Base-by-base conservation (phyloP, 2,797 vertebrate genomes). In the Capromys pilorides region DNA sequence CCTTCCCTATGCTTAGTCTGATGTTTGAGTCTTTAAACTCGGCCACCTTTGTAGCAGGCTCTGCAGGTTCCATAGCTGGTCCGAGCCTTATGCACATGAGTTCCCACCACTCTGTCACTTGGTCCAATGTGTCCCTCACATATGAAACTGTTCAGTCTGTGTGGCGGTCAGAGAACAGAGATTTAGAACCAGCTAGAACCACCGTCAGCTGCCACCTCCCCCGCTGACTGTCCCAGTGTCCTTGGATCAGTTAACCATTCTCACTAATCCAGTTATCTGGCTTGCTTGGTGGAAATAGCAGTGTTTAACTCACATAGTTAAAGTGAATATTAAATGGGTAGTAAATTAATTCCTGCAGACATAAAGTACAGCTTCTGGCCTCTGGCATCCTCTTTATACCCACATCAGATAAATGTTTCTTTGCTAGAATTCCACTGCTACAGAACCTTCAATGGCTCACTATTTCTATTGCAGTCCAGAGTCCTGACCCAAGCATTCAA, bases 381-480 rank as follows among this genome's bases (percentile, higher is more conserved):
- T 94, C 61, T 57, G 45, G 54, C 61, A 31, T 33, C 24, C 79
- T 95, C 85, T 88, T 24, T 2, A 78, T 41, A 80, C 19, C 66
- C 33, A 73, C 71, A 91, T 78, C 54, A 82, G 57, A 75, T 81
- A 69, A 80, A 36, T n/a, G 45, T 71, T 73, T 91, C 62, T 94
- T 94, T 85, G 33, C 88, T 92, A 64, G 71, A 90, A 79, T 2
- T 28, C 24, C 14, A 41, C 22, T 62, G 45, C 45, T 91, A 26
- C 81, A 80, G 85, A 94, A 83, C 18, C 28, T 93, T 92, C 39
- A 62, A 8, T 13, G 82, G 62, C 36, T 93, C 62, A 54, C 61
- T 73, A n/a, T 61, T 77, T 93, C 57, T 14, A 16, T 59, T 19
- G 62, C 14, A 73, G 11, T 39, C 39, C 81, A 71, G 81, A 59